Evolutionary conservation across 1,140 invertebrate species (phyloP), one percentile per base, ranked within the genome.

Genomic region (Microplitis mediator): DNA sequence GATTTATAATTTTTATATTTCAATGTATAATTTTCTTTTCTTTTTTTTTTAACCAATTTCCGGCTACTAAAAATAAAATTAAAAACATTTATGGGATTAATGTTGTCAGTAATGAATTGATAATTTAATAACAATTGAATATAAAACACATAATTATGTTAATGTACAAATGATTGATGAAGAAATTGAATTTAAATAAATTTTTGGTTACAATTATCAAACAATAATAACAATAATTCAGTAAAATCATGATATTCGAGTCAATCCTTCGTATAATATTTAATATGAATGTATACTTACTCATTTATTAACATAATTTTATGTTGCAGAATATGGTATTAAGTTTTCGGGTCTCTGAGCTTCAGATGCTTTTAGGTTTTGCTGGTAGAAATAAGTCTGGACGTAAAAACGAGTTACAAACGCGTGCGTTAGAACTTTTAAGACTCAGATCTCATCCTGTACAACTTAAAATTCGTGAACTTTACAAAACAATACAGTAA

Each of bases 341-440:
- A 88, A 91, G 91, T 85, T 95, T 95, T 89, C 90, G 94, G 76
- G 93, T 95, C 54, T 93, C 93, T 80, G 94, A 95, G 87, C 90
- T 95, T 78, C 94, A 95, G 87, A 91, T 94, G 85, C 86, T 97
- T 85, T 90, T 96, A 79, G 93, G 92, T 83, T 93, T 92, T 87
- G 95, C 95, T 82, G 93, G 94, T 77, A 90, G 92, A 83, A 95
- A 95, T 86, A 95, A 94, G 86, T 91, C 91, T 79, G 95, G 95
- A 75, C 90, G 95, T 83, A 97, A 97, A 89, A 91, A 91, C 75
- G 95, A 97, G 87, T 88, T 97, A 66, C 92, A 96, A 88, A 87
- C 89, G 72, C 89, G 95, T 83, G 94, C 95, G 75, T 81, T 94
- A 72, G 91, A 95, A 80, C 88, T 97, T 72, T 88, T 95, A 68